Evolutionary conservation across 2,797 vertebrate species (phyloP), one percentile per base, ranked within the genome.

Genomic region (Esox lucius): DNA sequence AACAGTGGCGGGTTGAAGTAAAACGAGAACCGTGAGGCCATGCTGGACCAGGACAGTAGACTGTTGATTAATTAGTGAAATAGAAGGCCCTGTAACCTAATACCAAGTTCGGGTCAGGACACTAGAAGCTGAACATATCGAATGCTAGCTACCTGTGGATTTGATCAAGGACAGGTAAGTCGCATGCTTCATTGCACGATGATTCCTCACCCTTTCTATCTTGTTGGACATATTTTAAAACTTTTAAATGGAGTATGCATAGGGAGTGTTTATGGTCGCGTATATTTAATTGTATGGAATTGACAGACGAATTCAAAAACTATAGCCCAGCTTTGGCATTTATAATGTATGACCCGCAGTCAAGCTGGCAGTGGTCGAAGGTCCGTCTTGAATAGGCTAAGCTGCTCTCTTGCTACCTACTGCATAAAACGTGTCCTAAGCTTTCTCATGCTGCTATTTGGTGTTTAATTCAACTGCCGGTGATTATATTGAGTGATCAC

Each of bases 341-440:
- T 79, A 90, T 91, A 87, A 92, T 91, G 86, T 35, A 92, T 78
- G 28, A 79, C 68, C 80, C 71, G 86, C 86, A 85, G 87, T 85
- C 79, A 22, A 64, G 70, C 75, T 69, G 76, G 12, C 56, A 22
- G n/a, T 59, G 56, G 56, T 59, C 56, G n/a, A 59, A 61, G 69
- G 77, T 80, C 73, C 76, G 56, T 48, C 68, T 70, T 75, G 71
- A 64, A 59, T 59, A 1, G n/a, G n/a, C 56, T 79, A 74, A 62
- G 39, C 31, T 71, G 39, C 33, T 64, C 46, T 46, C 35, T 59
- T 31, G 22, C 49, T 70, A 42, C 67, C 48, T 31, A 65, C 72
- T 68, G 70, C 39, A 62, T 76, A 62, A 17, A 28, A 75, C 67
- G 13, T 69, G 68, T 35, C n/a, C 12, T 68, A 74, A 9, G 28